A percentile compares a stretch with the other conserved stretches of the same genome.
Evolutionary conservation across 2,113 vertebrate genomes (phyloP).

Genomic region (Petrocephalus zakoni): DNA sequence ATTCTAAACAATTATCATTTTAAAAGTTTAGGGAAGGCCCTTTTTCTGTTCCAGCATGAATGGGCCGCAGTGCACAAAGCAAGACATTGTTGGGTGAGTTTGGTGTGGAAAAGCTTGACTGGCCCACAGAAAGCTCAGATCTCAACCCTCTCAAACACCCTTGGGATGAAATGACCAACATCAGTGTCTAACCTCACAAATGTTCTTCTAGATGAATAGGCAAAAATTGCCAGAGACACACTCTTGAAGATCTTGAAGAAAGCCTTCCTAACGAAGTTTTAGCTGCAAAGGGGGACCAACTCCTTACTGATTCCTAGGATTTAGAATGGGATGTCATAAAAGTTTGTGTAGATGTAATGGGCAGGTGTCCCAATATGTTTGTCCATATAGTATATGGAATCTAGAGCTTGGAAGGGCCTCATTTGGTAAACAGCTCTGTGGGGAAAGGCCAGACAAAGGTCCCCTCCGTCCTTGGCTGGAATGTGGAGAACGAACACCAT

Average conservation of each 20-base stretch:
- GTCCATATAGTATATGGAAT: neutral
- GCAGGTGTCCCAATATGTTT: no score
- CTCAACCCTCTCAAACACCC: neutral
- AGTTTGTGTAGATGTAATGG: no score
- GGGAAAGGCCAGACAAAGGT: neutral
- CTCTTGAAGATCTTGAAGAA: neutral
- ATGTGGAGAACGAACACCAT: neutral
- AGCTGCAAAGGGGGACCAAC: neutral
- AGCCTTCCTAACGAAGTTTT: neutral
- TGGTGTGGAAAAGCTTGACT: neutral
- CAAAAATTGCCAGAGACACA: neutral
- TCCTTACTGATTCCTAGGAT: no score
- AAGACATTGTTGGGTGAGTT: neutral
- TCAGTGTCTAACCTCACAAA: neutral
- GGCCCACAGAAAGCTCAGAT: neutral
- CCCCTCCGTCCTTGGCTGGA: no score
- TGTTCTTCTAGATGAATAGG: neutral
- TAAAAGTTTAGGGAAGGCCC: neutral
- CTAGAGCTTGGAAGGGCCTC: neutral
- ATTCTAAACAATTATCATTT: neutral
- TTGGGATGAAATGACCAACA: neutral
- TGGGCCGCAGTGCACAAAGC: neutral
- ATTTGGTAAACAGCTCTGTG: neutral
- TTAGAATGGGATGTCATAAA: neutral
- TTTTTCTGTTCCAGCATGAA: neutral